These are phyloP conservation scores for Onychomys arenicola DNA, from an alignment of 2,797 vertebrate species.

Conservation along the genomic window DNA sequence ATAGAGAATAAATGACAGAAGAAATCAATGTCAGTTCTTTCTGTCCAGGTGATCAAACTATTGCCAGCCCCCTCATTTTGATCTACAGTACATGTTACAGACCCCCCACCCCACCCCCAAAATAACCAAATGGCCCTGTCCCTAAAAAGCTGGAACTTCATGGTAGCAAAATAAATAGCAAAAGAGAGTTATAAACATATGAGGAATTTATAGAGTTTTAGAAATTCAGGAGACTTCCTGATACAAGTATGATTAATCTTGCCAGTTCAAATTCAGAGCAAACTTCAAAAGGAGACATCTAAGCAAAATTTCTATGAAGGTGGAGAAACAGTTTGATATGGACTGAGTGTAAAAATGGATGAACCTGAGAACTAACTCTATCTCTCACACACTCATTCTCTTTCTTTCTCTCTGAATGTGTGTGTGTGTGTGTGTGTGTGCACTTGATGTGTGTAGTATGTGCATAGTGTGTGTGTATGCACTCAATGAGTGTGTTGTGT, in stretches of 20 bases:
- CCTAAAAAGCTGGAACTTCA: neutral
- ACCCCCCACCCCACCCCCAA: too few species aligned
- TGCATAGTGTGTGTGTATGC: neutral
- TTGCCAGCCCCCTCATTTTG: neutral
- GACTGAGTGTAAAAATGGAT: neutral
- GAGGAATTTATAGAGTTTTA: slow-evolving; percentile 25
- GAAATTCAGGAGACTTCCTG: slow-evolving; percentile 39
- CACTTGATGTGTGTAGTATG: accelerated
- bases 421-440: neutral
- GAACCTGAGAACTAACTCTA: neutral
- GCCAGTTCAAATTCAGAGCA: neutral
- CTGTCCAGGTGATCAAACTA: neutral
- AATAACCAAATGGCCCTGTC: neutral
- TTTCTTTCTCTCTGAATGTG: neutral
- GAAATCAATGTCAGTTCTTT: neutral
- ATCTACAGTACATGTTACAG: neutral
- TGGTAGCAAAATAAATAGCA: neutral
- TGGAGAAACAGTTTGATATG: neutral
- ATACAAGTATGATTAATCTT: neutral
- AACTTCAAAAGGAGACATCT: neutral
- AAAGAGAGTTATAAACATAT: neutral
- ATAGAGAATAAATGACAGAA: neutral
- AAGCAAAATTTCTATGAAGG: neutral
- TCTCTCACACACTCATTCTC: neutral
- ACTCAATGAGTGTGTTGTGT: too few species aligned